A percentile compares a stretch with the other conserved stretches of the same genome.
Conservation (phyloP, 2,113 vertebrate genomes). For the Henicopernis longicauda region DNA sequence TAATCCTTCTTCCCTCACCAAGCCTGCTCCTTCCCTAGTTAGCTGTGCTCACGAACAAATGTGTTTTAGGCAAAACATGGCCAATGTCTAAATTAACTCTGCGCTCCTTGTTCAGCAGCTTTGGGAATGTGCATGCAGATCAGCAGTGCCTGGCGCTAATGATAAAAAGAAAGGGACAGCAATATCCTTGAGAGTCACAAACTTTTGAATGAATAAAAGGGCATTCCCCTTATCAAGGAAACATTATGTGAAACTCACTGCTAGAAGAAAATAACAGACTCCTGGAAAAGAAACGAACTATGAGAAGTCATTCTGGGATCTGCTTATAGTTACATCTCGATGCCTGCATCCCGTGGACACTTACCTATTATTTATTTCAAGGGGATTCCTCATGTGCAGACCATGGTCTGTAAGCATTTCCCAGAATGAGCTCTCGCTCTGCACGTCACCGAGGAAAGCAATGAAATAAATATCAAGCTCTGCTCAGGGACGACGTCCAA, state of each 20-base stretch:
- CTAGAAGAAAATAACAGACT: background rate
- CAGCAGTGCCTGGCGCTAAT: background rate
- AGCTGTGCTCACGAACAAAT: fast-evolving
- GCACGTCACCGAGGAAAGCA: fast-evolving
- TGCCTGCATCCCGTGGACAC: background rate
- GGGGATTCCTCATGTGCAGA: background rate
- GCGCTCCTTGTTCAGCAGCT: background rate
- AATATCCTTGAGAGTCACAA: background rate
- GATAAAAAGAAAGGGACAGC: background rate
- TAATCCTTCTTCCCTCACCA: background rate
- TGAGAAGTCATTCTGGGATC: background rate
- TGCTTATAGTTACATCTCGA: background rate
- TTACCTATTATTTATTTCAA: background rate
- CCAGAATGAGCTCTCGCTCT: background rate
- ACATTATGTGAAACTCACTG: background rate
- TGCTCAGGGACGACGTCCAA: background rate
- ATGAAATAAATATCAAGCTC: background rate
- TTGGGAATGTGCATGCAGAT: fast-evolving
- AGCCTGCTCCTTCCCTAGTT: background rate
- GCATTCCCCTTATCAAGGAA: background rate
- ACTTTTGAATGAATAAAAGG: background rate
- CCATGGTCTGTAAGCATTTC: fast-evolving
- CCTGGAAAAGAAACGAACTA: background rate
- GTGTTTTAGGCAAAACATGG: background rate
- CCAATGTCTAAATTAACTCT: background rate